These are phyloP conservation scores for Chionoecetes opilio DNA, from an alignment of 1,140 invertebrate genomes.

Conservation along the genomic window DNA sequence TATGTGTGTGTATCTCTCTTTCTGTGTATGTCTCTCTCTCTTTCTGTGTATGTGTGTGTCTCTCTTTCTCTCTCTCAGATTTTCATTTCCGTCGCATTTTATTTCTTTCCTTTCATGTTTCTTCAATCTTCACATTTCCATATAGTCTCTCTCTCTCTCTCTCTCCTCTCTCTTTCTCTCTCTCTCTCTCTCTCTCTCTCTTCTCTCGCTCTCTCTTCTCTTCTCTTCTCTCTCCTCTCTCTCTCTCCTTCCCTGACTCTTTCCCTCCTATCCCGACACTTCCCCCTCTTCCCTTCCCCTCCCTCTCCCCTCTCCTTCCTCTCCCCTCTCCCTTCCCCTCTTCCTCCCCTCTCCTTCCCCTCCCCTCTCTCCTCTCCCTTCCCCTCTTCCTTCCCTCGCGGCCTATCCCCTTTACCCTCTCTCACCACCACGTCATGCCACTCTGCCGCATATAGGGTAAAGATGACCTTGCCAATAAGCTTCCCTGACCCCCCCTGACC, in stretches of 20 bases:
- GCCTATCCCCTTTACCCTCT: background rate
- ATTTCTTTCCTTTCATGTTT: too few species aligned
- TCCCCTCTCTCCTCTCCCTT: background rate
- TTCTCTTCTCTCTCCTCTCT: background rate
- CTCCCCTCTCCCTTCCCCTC: background rate
- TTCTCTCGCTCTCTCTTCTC: too few species aligned
- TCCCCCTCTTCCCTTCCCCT: background rate
- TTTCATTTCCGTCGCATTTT: too few species aligned
- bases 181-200: too few species aligned
- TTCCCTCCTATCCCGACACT: background rate
- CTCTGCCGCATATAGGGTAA: slow-evolving; percentile 7
- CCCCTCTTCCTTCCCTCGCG: background rate
- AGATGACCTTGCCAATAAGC: background rate
- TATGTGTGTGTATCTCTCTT: too few species aligned
- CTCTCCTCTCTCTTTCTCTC: too few species aligned
- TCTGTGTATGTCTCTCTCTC: too few species aligned
- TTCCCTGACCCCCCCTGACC: too few species aligned
- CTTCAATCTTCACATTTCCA: too few species aligned
- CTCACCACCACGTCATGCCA: background rate
- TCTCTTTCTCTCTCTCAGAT: too few species aligned
- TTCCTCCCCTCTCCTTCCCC: background rate
- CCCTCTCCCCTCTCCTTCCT: background rate
- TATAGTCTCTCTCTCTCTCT: too few species aligned
- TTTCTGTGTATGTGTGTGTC: too few species aligned
- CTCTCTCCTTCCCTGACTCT: background rate